Evolutionary conservation across 2,888 invertebrate species (phyloP).

Genomic region (Diabrotica balteata): DNA sequence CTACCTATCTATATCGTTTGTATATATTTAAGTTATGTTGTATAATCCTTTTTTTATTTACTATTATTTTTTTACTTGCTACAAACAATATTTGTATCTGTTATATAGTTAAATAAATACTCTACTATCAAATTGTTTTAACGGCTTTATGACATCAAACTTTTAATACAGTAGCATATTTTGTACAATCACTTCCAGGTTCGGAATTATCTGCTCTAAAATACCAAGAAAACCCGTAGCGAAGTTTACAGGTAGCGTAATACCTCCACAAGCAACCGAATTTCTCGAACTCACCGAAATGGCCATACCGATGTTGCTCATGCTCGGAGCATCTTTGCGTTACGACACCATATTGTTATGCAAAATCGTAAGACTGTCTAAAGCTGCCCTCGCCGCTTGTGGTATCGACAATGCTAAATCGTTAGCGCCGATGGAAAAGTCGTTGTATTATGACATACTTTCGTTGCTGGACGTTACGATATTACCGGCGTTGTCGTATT

Average conservation of each 20-base stretch:
- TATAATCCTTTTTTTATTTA: no score
- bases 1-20: no score
- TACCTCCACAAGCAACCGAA: constrained; percentile 72
- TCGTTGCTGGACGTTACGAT: constrained; percentile 88
- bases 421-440: constrained; percentile 59
- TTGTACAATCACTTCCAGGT: constrained; percentile 61
- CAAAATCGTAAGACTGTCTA: constrained; percentile 73
- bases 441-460: constrained; percentile 82
- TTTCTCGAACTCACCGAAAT: constrained; percentile 76
- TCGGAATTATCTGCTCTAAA: constrained; percentile 76
- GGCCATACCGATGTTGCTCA: constrained; percentile 84
- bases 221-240: constrained; percentile 68
- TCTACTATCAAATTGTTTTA: no score
- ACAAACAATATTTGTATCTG: no score
- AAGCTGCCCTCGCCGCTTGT: constrained; percentile 53
- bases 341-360: constrained; percentile 89
- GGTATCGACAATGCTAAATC: constrained; percentile 51
- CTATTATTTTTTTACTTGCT: no score
- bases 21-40: no score
- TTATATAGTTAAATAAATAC: no score
- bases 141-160: no score
- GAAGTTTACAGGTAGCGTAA: constrained; percentile 64
- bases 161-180: no score
- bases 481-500: constrained; percentile 87
- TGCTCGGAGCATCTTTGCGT: constrained; percentile 87